Evolutionary conservation across 1,140 invertebrate genomes (phyloP).

Genomic region (Stegodyphus dumicola): DNA sequence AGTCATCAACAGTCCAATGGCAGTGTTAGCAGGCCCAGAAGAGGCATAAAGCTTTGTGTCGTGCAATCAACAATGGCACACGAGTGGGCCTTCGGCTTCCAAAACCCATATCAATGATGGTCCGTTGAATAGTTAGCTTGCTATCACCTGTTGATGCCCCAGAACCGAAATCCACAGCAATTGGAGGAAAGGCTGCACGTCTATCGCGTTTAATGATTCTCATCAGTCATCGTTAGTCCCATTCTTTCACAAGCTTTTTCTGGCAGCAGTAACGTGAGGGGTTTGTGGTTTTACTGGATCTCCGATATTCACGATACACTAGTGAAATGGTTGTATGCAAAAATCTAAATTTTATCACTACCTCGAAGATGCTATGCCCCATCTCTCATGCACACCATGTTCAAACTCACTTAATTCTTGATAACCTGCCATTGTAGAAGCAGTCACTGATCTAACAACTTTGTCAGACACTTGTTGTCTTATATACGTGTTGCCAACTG

Average conservation of each 20-base stretch:
- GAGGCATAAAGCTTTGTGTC: not conserved
- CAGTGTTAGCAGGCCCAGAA: not conserved
- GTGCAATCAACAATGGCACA: constrained; percentile 2
- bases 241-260: not conserved
- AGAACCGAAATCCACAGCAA: not conserved
- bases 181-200: not conserved
- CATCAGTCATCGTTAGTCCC: not conserved
- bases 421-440: too few species aligned
- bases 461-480: too few species aligned
- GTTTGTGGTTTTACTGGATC: not conserved
- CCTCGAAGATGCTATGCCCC: not conserved
- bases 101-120: not conserved
- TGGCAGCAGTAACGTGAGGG: not conserved
- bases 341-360: not conserved
- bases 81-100: not conserved
- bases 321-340: not conserved
- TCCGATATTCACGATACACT: not conserved
- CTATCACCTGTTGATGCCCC: not conserved
- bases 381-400: not conserved
- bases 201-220: not conserved
- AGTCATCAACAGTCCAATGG: not conserved
- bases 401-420: not conserved
- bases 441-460: too few species aligned
- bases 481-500: too few species aligned
- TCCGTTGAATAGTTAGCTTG: not conserved